Evolutionary conservation across 2,888 invertebrate genomes (phyloP).

Genomic region (Odontocerum albicorne): DNA sequence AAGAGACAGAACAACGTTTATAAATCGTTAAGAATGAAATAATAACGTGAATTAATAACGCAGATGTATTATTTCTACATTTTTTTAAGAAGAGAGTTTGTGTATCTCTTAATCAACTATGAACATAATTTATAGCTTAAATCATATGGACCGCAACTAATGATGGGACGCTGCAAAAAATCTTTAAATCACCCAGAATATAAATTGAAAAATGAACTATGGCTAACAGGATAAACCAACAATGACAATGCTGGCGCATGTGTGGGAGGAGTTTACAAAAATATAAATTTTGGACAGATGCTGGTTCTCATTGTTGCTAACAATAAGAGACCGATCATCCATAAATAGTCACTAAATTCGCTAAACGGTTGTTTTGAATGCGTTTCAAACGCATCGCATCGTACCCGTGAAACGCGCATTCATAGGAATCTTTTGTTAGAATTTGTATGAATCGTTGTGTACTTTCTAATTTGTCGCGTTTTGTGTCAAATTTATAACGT

Average conservation of each 20-base stretch:
- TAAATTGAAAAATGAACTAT: constrained; percentile 10
- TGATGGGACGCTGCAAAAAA: constrained; percentile 8
- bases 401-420: constrained; percentile 27
- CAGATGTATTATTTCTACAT: no score
- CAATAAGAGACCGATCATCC: constrained; percentile 21
- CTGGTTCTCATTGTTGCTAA: constrained; percentile 15
- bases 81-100: no score
- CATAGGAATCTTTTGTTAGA: constrained; percentile 3
- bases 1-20: no score
- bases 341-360: constrained; percentile 27
- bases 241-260: constrained; percentile 6
- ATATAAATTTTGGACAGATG: constrained; percentile 29
- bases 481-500: constrained; percentile 31
- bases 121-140: no score
- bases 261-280: constrained; percentile 19
- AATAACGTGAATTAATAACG: no score
- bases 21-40: no score
- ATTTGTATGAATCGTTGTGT: constrained; percentile 6
- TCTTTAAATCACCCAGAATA: not conserved
- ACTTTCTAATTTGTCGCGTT: constrained; percentile 31
- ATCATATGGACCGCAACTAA: no score
- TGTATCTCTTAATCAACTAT: no score
- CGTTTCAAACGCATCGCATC: constrained; percentile 11
- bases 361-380: constrained; percentile 12
- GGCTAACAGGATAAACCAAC: constrained; percentile 11